A percentile compares a stretch with the other conserved stretches of the same genome.
Evolutionary conservation across 2,113 vertebrate species (phyloP).

Genomic region (Pungitius pungitius): DNA sequence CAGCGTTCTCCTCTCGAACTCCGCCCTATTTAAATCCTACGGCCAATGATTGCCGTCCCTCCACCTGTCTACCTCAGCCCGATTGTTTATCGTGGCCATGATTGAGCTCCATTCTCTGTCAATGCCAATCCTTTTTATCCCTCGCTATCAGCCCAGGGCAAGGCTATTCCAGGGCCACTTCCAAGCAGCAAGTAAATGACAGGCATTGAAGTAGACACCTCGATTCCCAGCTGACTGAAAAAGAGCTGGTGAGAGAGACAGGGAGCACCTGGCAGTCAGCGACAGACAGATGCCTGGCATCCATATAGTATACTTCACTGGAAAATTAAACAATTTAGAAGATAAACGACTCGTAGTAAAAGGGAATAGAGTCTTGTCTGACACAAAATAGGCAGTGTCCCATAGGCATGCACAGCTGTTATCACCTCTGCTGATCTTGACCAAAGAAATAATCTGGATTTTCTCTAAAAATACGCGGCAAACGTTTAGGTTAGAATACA

Average conservation of each 20-base stretch:
- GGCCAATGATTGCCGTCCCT: conserved; percentile 35
- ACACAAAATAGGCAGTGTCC: conserved; percentile 22
- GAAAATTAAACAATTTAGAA: conserved; percentile 55
- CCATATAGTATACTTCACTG: conserved; percentile 40
- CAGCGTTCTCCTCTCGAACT: conserved; percentile 11
- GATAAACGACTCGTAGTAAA: conserved; percentile 47
- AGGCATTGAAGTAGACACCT: conserved; percentile 73
- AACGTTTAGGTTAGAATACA: neutral
- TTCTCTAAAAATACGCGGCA: neutral
- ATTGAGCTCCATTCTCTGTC: conserved; percentile 61
- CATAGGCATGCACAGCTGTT: conserved; percentile 12
- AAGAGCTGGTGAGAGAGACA: conserved; percentile 20
- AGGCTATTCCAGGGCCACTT: conserved; percentile 72
- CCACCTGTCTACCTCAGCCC: neutral
- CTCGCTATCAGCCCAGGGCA: conserved; percentile 64
- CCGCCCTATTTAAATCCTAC: conserved; percentile 43
- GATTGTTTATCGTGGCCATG: conserved; percentile 58
- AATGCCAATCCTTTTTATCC: conserved; percentile 71
- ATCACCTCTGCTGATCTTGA: conserved; percentile 1
- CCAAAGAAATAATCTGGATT: neutral
- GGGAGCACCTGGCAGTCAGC: conserved; percentile 45
- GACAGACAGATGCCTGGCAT: conserved; percentile 42
- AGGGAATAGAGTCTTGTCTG: conserved; percentile 1
- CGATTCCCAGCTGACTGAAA: conserved; percentile 46
- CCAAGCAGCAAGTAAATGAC: conserved; percentile 72